These are phyloP conservation scores for Zonotrichia leucophrys DNA, from an alignment of 2,113 vertebrate genomes.

Conservation along the genomic window DNA sequence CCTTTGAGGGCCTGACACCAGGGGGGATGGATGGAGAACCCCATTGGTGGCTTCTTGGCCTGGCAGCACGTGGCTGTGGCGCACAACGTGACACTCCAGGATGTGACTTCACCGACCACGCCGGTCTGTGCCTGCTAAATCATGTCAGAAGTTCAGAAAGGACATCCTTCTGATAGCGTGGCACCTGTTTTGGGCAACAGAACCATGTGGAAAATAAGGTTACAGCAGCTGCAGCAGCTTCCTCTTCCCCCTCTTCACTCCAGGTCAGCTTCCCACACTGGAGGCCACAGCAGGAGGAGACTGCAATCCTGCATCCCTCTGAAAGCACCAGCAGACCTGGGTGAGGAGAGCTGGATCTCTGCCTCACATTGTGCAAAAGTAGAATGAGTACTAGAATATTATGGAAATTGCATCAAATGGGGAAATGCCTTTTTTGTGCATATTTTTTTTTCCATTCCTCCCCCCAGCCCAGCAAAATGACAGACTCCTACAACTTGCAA, in stretches of 20 bases:
- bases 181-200: not conserved
- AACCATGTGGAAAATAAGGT: not conserved
- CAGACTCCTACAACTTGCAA: not conserved
- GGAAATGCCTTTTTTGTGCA: not conserved
- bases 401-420: not conserved
- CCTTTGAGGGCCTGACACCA: not conserved
- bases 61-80: fast-evolving
- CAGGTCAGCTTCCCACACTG: not conserved
- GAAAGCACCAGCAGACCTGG: not conserved
- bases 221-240: not conserved
- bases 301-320: not conserved
- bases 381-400: not conserved
- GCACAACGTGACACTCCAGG: fast-evolving
- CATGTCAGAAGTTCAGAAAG: not conserved
- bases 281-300: not conserved
- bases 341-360: not conserved
- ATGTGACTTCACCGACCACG: fast-evolving
- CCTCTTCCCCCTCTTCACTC: not conserved
- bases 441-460: not conserved
- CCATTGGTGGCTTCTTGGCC: not conserved
- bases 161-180: not conserved
- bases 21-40: fast-evolving
- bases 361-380: not conserved
- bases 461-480: not conserved
- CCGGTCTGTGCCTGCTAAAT: not conserved